Evolutionary conservation across 2,113 vertebrate genomes (phyloP).

Genomic region (Microtus pennsylvanicus): DNA sequence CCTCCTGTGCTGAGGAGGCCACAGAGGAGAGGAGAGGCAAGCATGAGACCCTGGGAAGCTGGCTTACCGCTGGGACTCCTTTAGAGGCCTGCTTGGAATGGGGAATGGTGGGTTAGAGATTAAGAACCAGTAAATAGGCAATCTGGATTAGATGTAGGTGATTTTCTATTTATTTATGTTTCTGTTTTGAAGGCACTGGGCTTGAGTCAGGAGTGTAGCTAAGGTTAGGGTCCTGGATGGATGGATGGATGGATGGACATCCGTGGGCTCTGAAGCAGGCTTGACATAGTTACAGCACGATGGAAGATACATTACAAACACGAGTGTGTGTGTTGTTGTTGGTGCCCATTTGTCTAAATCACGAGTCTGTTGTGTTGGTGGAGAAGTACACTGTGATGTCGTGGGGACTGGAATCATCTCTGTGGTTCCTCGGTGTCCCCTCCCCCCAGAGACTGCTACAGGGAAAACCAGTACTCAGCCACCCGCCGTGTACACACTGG

Average conservation of each 20-base stretch:
- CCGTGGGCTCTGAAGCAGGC: constrained; percentile 31
- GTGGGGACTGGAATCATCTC: not conserved
- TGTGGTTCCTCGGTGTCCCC: not conserved
- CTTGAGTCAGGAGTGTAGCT: not conserved
- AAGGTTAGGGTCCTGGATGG: not conserved
- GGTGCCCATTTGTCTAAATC: not conserved
- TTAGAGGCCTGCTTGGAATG: not conserved
- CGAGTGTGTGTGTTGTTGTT: not conserved
- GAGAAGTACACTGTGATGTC: constrained; percentile 22
- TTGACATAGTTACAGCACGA: not conserved
- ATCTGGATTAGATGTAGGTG: not conserved
- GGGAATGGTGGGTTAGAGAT: not conserved
- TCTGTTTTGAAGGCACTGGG: not conserved
- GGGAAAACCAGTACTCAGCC: not conserved
- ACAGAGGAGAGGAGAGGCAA: not conserved
- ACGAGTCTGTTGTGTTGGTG: constrained; percentile 32
- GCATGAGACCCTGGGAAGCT: no score
- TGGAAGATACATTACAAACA: not conserved
- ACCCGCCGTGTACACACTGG: constrained; percentile 16
- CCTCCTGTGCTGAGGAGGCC: not conserved
- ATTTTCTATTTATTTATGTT: not conserved
- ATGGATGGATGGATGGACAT: not conserved
- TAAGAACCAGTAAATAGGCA: not conserved
- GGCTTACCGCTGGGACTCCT: not conserved
- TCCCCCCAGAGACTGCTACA: constrained; percentile 6